These are phyloP conservation scores for Loripinus fragilis DNA, from an alignment of 2,888 invertebrate species.

Conservation along the genomic window DNA sequence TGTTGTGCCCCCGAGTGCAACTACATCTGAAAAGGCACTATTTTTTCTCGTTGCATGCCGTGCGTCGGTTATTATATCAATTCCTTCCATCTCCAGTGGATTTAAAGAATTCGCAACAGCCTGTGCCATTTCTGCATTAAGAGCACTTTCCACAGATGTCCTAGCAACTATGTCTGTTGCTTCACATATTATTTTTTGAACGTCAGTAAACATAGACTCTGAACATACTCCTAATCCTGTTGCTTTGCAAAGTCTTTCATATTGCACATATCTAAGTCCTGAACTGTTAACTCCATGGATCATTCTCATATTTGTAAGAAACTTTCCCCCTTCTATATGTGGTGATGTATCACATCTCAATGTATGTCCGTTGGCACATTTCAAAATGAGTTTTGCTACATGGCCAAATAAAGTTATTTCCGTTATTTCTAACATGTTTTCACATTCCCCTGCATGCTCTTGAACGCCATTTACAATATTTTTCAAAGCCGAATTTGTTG, in stretches of 20 bases:
- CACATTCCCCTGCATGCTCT: not conserved
- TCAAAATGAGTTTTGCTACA: conserved; percentile 14
- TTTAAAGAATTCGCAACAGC: not conserved
- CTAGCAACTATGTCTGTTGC: not conserved
- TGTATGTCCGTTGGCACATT: not conserved
- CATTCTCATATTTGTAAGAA: conserved; percentile 3
- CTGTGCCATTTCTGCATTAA: not conserved
- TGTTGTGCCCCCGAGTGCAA: conserved; percentile 22
- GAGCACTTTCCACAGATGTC: not conserved
- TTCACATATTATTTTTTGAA: conserved; percentile 3
- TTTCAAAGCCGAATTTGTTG: not conserved
- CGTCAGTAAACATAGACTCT: conserved; percentile 12
- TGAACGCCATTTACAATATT: not conserved
- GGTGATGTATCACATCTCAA: conserved; percentile 11
- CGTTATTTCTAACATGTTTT: not conserved
- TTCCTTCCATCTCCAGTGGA: not conserved
- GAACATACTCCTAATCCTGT: not conserved
- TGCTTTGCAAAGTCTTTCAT: conserved; percentile 7
- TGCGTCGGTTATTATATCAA: conserved; percentile 23
- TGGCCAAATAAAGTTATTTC: conserved; percentile 16
- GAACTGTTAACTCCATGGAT: conserved; percentile 10
- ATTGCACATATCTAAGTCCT: conserved; percentile 9
- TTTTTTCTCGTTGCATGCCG: conserved; percentile 34
- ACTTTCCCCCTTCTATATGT: conserved; percentile 17
- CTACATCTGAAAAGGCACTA: conserved; percentile 30